Conservation (phyloP, 2,888 invertebrate species). For the Escarpia spicata region DNA sequence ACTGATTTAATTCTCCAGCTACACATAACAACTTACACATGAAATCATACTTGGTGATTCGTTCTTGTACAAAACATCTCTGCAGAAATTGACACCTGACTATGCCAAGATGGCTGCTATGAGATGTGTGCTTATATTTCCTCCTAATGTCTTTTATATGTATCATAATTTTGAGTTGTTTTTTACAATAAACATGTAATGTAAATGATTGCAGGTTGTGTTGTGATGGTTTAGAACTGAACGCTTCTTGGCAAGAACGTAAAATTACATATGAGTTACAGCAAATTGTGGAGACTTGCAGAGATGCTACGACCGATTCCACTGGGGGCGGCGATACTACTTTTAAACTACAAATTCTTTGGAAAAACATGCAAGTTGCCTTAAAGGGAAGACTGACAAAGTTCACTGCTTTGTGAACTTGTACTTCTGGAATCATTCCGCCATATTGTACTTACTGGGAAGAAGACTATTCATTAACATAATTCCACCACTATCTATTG, state of each 20-base stretch:
- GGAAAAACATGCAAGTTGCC: too few relatives aligned
- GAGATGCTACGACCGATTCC: too few relatives aligned
- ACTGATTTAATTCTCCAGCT: neutral
- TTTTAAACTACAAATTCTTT: too few relatives aligned
- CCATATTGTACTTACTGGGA: too few relatives aligned
- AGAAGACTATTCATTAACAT: too few relatives aligned
- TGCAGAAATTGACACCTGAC: neutral
- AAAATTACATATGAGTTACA: too few relatives aligned
- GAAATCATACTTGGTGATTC: neutral
- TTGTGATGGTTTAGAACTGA: neutral
- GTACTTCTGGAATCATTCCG: too few relatives aligned
- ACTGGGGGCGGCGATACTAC: too few relatives aligned
- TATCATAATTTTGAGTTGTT: neutral
- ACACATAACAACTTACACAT: neutral
- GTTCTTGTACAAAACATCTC: neutral
- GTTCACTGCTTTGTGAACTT: too few relatives aligned
- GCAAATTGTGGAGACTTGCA: too few relatives aligned
- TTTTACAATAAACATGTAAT: neutral
- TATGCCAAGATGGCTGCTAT: neutral
- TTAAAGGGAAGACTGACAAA: too few relatives aligned
- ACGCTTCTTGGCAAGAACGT: neutral
- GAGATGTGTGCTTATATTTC: conserved; percentile 16
- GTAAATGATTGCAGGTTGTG: neutral
- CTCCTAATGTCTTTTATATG: neutral
- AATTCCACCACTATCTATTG: too few relatives aligned